Percentiles rank a stretch among this genome's conserved stretches.
These are phyloP conservation scores for Oligia latruncula DNA, from an alignment of 2,888 invertebrate genomes.

Conservation along the genomic window DNA sequence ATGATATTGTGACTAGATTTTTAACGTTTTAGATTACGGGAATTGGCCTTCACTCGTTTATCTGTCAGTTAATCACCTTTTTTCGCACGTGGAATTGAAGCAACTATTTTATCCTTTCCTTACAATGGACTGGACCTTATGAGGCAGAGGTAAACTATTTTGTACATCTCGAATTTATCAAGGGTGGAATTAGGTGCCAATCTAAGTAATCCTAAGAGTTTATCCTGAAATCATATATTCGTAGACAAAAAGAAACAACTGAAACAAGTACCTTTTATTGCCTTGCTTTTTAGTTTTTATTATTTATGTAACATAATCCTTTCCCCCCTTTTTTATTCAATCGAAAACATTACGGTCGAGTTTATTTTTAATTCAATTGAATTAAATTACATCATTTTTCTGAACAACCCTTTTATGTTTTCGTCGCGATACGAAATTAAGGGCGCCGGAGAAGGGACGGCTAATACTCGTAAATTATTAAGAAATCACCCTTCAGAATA, in stretches of 20 bases:
- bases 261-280: not conserved
- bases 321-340: conserved; percentile 22
- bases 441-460: conserved; percentile 61
- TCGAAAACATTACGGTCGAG: conserved; percentile 34
- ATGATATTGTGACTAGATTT: not conserved
- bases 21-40: not conserved
- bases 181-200: too few relatives aligned
- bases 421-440: conserved; percentile 70
- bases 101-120: not conserved
- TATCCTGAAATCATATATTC: not conserved
- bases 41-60: not conserved
- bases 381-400: conserved; percentile 64
- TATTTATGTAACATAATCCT: not conserved
- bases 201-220: not conserved
- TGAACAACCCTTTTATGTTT: conserved; percentile 71
- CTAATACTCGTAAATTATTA: conserved; percentile 67
- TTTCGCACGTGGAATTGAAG: not conserved
- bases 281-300: not conserved
- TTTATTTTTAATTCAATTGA: conserved; percentile 65
- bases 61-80: too few relatives aligned
- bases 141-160: not conserved
- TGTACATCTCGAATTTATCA: not conserved
- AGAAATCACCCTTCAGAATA: conserved; percentile 64
- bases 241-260: not conserved
- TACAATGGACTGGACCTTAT: not conserved